These are phyloP conservation scores for Tachuris rubrigastra DNA, from an alignment of 2,113 vertebrate genomes.

Conservation along the genomic window DNA sequence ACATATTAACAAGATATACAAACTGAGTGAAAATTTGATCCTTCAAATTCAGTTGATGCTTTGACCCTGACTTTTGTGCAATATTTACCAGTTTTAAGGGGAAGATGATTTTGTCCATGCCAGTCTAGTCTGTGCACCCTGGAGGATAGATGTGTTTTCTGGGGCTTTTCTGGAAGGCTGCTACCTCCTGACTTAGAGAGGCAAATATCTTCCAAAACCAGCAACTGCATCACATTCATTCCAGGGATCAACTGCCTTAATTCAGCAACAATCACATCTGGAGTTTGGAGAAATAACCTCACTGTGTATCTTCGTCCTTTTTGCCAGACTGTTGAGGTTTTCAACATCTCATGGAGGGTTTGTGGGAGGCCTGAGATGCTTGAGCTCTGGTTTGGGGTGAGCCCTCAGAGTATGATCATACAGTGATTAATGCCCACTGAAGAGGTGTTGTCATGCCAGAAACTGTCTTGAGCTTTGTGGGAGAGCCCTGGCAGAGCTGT, in stretches of 20 bases:
- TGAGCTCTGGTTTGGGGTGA: background rate
- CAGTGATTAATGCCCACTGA: rapidly evolving
- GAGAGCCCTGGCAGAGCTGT: background rate
- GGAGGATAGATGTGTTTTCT: background rate
- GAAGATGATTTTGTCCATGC: background rate
- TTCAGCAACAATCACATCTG: background rate
- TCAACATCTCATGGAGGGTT: background rate
- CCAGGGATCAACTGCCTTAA: background rate
- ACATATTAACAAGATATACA: background rate
- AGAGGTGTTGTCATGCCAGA: background rate
- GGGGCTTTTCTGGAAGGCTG: background rate
- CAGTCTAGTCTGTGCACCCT: background rate
- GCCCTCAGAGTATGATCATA: background rate
- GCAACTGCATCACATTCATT: background rate
- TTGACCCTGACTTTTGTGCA: background rate
- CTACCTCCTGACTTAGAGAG: background rate
- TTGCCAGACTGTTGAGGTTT: background rate
- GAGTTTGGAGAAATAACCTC: background rate
- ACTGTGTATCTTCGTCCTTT: background rate
- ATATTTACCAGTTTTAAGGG: background rate
- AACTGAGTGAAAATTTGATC: background rate
- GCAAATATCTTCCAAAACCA: background rate
- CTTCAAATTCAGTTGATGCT: background rate
- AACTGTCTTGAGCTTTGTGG: background rate
- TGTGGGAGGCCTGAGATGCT: background rate